phyloP scores from a whole-genome alignment of 2,113 vertebrate genomes.

The Maylandia zebra region DNA sequence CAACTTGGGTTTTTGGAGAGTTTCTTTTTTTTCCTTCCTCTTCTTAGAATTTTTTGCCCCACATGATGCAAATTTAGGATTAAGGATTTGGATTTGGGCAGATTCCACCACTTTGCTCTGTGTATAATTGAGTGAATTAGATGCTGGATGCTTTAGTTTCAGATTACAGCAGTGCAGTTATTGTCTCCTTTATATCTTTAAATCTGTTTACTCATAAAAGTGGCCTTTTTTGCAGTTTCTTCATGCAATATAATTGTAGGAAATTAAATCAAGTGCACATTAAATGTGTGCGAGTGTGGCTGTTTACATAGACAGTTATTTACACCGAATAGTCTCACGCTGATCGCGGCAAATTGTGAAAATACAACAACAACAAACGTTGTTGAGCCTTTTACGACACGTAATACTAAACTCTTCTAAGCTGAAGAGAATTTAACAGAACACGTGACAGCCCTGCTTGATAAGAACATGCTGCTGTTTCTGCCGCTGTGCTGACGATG shows the following conservation, averaged over 20 bases:
- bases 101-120: background rate
- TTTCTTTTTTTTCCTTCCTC: background rate
- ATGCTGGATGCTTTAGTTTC: rapidly evolving
- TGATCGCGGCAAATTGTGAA: background rate
- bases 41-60: rapidly evolving
- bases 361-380: rapidly evolving
- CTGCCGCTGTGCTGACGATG: rapidly evolving
- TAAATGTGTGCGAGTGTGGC: rapidly evolving
- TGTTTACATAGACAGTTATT: rapidly evolving
- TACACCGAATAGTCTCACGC: rapidly evolving
- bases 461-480: background rate
- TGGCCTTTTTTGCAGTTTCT: background rate
- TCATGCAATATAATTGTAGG: background rate
- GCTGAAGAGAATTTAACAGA: background rate
- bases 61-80: background rate
- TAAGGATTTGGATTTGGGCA: background rate
- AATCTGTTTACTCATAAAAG: background rate
- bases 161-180: background rate
- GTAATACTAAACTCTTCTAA: background rate
- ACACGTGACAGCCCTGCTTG: background rate
- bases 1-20: background rate
- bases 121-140: background rate
- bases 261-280: background rate
- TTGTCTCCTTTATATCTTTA: background rate
- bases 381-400: background rate